phyloP scores from a whole-genome alignment of 2,888 invertebrate species.

The Sarcophaga subvicina region DNA sequence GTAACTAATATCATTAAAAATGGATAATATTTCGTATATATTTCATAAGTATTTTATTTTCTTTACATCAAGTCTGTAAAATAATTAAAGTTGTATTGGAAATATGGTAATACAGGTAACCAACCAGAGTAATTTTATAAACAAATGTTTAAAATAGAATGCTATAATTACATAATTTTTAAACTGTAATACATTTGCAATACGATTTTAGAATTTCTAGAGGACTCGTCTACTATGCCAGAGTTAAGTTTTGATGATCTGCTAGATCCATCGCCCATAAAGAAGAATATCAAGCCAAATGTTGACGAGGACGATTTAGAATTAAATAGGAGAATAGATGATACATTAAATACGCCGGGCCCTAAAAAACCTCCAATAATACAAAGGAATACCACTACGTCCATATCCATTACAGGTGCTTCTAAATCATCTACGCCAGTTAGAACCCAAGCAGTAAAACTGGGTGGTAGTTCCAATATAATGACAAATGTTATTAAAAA shows the following conservation, averaged over 20 bases:
- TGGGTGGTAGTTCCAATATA: constrained; percentile 25
- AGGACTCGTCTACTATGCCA: constrained; percentile 74
- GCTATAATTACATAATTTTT: not conserved
- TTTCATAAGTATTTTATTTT: too few relatives aligned
- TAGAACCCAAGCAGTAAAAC: constrained; percentile 54
- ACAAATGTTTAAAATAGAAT: not conserved
- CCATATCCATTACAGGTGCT: constrained; percentile 44
- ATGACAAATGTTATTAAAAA: constrained; percentile 41
- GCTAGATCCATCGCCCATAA: constrained; percentile 74
- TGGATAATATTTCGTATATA: too few relatives aligned
- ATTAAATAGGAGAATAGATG: constrained; percentile 65
- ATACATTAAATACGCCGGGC: constrained; percentile 74
- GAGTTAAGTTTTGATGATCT: constrained; percentile 77
- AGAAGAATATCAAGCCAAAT: constrained; percentile 44
- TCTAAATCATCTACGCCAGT: constrained; percentile 40
- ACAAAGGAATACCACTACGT: constrained; percentile 56
- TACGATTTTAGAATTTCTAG: constrained; percentile 73
- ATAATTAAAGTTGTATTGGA: too few relatives aligned
- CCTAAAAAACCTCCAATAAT: constrained; percentile 71
- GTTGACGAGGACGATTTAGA: constrained; percentile 60
- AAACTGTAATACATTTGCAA: not conserved
- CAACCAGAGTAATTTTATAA: constrained; percentile 10
- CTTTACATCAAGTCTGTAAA: too few relatives aligned
- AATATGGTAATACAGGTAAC: too few relatives aligned
- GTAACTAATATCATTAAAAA: too few relatives aligned